Percentiles rank a stretch among this genome's conserved stretches.
Conservation (phyloP, 2,888 invertebrate genomes). For the Galerucella nymphaeae region DNA sequence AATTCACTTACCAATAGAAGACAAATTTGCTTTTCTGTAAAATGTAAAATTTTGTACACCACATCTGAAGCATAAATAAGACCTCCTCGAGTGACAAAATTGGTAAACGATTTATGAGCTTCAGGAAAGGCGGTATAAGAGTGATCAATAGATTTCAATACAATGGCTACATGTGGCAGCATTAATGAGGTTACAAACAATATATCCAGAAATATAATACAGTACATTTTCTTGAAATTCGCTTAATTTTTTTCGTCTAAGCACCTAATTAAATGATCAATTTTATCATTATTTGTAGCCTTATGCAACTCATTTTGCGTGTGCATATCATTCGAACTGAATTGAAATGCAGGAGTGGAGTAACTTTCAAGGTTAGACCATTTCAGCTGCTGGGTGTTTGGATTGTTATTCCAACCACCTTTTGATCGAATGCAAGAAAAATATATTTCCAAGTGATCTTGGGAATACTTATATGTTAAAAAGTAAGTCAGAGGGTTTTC, state of each 20-base stretch:
- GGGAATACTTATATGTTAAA: conserved; percentile 41
- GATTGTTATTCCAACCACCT: conserved; percentile 50
- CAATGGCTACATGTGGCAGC: conserved; percentile 21
- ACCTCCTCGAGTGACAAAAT: neutral
- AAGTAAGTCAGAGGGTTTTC: conserved; percentile 14
- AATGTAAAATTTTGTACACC: neutral
- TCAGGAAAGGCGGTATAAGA: conserved; percentile 14
- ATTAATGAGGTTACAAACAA: conserved; percentile 26
- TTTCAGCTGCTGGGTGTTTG: conserved; percentile 45
- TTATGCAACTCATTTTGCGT: neutral
- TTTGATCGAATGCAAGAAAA: conserved; percentile 48
- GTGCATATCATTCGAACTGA: conserved; percentile 21
- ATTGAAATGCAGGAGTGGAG: conserved; percentile 43
- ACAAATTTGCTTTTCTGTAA: neutral
- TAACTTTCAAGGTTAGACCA: conserved; percentile 41
- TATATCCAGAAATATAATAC: conserved; percentile 39
- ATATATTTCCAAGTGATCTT: conserved; percentile 47
- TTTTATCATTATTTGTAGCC: neutral
- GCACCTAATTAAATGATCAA: conserved; percentile 6
- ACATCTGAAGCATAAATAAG: neutral
- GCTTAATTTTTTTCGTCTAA: neutral
- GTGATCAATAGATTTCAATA: conserved; percentile 18
- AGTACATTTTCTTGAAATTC: conserved; percentile 34
- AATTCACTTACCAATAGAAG: too few relatives aligned
- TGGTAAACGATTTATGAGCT: conserved; percentile 15